These are phyloP conservation scores for Narcine bancroftii DNA, from an alignment of 2,113 vertebrate genomes.

Conservation along the genomic window DNA sequence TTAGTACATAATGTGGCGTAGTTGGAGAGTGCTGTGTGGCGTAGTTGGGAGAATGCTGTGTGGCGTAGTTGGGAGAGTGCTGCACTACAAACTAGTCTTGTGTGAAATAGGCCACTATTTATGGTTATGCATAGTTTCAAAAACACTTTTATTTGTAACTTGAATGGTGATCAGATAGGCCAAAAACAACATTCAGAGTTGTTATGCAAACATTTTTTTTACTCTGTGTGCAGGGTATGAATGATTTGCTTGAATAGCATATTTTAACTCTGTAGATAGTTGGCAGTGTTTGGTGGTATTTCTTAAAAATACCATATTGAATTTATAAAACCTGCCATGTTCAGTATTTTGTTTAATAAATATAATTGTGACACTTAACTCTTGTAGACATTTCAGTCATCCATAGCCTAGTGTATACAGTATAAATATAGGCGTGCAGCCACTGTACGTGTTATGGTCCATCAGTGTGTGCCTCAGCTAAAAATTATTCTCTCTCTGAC, in stretches of 20 bases:
- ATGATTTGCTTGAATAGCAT: neutral
- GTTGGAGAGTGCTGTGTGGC: neutral
- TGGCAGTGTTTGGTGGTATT: neutral
- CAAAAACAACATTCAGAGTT: slow-evolving; percentile 22
- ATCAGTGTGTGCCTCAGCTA: slow-evolving; percentile 72
- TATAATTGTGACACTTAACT: slow-evolving; percentile 35
- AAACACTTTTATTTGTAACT: neutral
- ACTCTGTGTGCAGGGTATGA: slow-evolving; percentile 33
- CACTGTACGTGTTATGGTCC: slow-evolving; percentile 67
- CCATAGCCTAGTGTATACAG: slow-evolving; percentile 78
- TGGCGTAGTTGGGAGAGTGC: neutral
- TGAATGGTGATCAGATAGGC: neutral
- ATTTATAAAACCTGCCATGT: neutral
- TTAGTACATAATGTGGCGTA: neutral
- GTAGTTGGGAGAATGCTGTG: neutral
- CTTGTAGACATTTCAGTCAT: slow-evolving; percentile 66
- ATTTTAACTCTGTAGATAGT: neutral
- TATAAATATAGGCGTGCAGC: slow-evolving; percentile 88
- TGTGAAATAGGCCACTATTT: no score
- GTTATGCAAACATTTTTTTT: slow-evolving; percentile 41
- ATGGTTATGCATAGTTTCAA: neutral
- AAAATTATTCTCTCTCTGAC: slow-evolving; percentile 77
- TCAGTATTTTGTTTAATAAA: neutral
- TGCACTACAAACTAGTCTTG: no score
- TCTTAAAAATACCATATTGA: neutral